Conservation (phyloP, 2,113 vertebrate genomes). For the Xenotilapia longispinis region DNA sequence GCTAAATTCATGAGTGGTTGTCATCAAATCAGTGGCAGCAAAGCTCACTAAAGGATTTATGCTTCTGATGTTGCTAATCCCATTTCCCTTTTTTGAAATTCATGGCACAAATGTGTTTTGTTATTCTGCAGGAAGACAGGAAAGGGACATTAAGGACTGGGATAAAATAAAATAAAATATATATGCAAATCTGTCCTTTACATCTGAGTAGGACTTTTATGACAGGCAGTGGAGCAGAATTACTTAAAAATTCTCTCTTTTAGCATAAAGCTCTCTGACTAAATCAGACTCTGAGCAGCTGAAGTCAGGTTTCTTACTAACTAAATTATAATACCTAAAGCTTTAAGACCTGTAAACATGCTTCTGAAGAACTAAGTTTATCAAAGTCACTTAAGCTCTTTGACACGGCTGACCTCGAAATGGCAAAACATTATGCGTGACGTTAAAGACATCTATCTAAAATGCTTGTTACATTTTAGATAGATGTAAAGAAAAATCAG, state of each 20-base stretch:
- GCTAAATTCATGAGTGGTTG: neutral
- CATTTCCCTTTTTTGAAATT: neutral
- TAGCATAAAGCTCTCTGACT: neutral
- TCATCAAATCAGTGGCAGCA: neutral
- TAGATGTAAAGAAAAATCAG: neutral
- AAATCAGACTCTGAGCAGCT: neutral
- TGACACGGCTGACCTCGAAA: neutral
- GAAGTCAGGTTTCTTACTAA: neutral
- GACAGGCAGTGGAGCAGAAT: neutral
- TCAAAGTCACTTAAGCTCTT: neutral
- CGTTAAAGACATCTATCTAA: neutral
- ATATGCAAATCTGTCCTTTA: neutral
- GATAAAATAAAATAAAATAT: neutral
- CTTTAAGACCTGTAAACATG: neutral
- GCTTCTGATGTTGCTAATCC: neutral
- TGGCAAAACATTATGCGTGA: neutral
- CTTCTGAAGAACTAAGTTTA: neutral
- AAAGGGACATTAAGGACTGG: neutral
- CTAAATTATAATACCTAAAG: neutral
- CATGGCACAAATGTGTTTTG: neutral
- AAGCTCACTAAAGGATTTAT: neutral
- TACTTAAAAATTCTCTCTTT: neutral
- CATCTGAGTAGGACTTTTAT: neutral
- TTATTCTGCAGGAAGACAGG: neutral
- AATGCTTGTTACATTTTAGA: neutral